Percentiles rank a stretch among this genome's conserved stretches.
These are phyloP conservation scores for Microtus montanus DNA, from an alignment of 2,113 vertebrate genomes.

Conservation along the genomic window DNA sequence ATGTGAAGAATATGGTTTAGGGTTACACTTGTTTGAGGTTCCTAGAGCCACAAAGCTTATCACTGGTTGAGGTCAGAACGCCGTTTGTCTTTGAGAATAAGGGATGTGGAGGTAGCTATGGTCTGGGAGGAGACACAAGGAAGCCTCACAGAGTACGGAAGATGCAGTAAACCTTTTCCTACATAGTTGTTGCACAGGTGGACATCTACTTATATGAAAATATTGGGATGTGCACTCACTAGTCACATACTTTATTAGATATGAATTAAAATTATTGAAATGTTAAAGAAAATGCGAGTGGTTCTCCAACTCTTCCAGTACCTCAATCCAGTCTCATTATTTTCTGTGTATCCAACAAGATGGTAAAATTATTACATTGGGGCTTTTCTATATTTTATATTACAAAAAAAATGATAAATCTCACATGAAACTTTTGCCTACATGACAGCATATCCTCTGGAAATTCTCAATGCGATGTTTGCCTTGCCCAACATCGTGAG, in stretches of 20 bases:
- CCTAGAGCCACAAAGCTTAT: background rate
- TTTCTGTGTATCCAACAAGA: background rate
- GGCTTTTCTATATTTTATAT: background rate
- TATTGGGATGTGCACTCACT: background rate
- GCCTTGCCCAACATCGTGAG: background rate
- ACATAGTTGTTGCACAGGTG: background rate
- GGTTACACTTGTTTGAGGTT: background rate
- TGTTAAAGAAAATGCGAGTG: background rate
- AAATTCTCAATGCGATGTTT: background rate
- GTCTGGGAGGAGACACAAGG: background rate
- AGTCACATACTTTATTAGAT: background rate
- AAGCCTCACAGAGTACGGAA: background rate
- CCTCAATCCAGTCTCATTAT: background rate
- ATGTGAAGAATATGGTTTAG: background rate
- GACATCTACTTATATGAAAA: background rate
- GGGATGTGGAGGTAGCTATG: background rate
- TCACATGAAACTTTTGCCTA: background rate
- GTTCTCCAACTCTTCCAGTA: background rate
- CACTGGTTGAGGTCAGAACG: background rate
- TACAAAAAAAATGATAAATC: background rate
- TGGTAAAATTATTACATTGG: background rate
- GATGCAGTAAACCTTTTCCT: background rate
- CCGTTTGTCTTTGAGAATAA: background rate
- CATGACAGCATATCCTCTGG: background rate
- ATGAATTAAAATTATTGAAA: slow-evolving; percentile 8